Percentiles rank a stretch among this genome's conserved stretches.
These are phyloP conservation scores for Toxostoma redivivum DNA, from an alignment of 2,113 vertebrate genomes.

Conservation along the genomic window DNA sequence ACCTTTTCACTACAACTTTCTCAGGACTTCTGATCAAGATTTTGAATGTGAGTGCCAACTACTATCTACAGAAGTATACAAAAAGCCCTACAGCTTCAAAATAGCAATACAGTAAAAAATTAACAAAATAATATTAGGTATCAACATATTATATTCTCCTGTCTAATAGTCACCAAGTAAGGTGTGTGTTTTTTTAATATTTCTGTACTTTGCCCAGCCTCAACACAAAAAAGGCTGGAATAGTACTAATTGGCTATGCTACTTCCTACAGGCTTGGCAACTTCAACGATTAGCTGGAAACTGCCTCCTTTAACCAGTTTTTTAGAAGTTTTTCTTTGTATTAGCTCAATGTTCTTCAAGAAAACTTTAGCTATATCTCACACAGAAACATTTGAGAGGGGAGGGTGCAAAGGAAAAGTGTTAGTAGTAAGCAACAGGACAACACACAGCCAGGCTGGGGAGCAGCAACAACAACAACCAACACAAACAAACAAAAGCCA, in stretches of 20 bases:
- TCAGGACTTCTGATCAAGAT: neutral
- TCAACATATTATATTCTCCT: neutral
- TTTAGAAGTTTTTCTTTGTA: neutral
- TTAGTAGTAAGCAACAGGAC: neutral
- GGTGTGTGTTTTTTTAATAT: neutral
- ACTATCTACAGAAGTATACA: neutral
- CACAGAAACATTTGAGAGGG: neutral
- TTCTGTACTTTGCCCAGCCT: neutral
- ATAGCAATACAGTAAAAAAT: neutral
- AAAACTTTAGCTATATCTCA: neutral
- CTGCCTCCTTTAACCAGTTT: neutral
- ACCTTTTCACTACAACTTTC: neutral
- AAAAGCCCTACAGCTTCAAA: neutral
- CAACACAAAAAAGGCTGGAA: neutral
- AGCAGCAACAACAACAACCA: neutral
- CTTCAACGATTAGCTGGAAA: neutral
- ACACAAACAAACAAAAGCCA: neutral
- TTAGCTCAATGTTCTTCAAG: neutral
- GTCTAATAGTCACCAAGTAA: neutral
- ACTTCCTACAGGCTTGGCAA: neutral
- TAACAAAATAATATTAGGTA: neutral
- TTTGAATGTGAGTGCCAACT: neutral
- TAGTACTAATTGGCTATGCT: neutral
- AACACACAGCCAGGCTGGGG: accelerated
- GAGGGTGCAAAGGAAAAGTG: neutral